Conservation (phyloP, 1,140 invertebrate species). For the Neelides sp. region DNA sequence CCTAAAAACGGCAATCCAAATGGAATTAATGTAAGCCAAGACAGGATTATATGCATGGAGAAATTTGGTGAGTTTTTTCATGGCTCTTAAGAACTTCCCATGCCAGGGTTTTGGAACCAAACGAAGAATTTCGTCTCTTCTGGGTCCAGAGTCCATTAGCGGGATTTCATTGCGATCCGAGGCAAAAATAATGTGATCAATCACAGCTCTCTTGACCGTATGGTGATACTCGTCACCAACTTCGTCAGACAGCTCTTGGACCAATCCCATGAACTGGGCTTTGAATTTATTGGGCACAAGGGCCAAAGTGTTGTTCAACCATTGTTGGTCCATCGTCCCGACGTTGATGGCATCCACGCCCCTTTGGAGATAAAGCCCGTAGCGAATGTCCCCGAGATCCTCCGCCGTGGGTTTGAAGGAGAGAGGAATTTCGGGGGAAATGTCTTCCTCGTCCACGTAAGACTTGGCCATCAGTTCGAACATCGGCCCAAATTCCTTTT, state of each 20-base stretch:
- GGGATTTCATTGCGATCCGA: conserved; percentile 39
- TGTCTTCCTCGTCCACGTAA: no score
- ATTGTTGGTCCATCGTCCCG: conserved; percentile 51
- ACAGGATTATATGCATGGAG: conserved; percentile 70
- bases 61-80: conserved; percentile 44
- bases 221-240: conserved; percentile 62
- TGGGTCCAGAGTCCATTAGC: conserved; percentile 41
- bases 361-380: conserved; percentile 79
- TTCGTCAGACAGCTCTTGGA: conserved; percentile 37
- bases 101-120: conserved; percentile 52
- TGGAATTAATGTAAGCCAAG: conserved; percentile 60
- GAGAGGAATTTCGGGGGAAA: not conserved
- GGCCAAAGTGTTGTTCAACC: conserved; percentile 43
- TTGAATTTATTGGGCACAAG: conserved; percentile 35
- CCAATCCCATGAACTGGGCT: conserved; percentile 4
- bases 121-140: conserved; percentile 43
- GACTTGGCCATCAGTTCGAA: conserved; percentile 2
- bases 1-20: conserved; percentile 69
- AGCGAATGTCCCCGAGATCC: conserved; percentile 59
- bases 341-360: conserved; percentile 77
- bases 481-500: not conserved
- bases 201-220: conserved; percentile 72
- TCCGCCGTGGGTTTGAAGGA: conserved; percentile 18
- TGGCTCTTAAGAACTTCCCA: conserved; percentile 39
- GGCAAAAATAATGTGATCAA: conserved; percentile 76